These are phyloP conservation scores for Tyrannus savana DNA, from an alignment of 2,113 vertebrate species.

Conservation along the genomic window DNA sequence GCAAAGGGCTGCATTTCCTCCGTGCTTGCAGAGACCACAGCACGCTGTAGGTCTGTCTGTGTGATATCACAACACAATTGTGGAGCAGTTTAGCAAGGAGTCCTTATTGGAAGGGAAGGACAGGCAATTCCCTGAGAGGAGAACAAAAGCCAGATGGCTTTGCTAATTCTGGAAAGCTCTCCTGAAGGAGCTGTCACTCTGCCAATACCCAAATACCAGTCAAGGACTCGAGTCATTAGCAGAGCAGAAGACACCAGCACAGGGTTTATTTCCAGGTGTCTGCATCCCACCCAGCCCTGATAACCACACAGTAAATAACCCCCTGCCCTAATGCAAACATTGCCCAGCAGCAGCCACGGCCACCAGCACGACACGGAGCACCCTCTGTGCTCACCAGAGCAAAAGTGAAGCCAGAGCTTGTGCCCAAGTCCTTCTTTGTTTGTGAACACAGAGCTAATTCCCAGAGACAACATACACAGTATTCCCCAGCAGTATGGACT, in stretches of 20 bases:
- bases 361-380: fast-evolving
- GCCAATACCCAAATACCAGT: constrained; percentile 16
- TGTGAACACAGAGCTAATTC: neutral
- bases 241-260: neutral
- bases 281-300: neutral
- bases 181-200: neutral
- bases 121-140: neutral
- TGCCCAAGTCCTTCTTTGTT: neutral
- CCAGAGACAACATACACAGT: neutral
- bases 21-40: fast-evolving
- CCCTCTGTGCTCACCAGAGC: neutral
- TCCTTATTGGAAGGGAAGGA: neutral
- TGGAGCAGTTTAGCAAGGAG: neutral
- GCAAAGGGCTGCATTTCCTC: neutral
- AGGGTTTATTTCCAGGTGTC: neutral
- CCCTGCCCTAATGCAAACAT: neutral
- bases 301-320: fast-evolving
- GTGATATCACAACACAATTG: fast-evolving
- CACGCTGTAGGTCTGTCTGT: fast-evolving
- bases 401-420: neutral
- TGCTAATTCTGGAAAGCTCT: constrained; percentile 36
- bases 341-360: neutral
- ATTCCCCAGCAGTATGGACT: neutral
- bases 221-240: neutral
- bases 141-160: constrained; percentile 55